Conservation (phyloP, 1,140 invertebrate genomes). For the Anthonomus grandis region DNA sequence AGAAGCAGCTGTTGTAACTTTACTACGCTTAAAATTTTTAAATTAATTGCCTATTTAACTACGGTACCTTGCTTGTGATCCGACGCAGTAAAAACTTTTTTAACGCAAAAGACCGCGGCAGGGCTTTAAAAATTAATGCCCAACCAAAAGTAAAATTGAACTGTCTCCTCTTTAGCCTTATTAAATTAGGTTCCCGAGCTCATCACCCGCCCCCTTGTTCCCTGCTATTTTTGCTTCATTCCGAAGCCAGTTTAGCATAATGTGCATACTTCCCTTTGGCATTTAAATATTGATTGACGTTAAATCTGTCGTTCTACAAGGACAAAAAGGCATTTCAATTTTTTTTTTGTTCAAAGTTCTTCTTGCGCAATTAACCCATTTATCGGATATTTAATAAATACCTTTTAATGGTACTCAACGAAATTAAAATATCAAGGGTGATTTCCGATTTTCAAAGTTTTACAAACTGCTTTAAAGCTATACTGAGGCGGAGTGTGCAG, state of each 20-base stretch:
- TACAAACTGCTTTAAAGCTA: no score
- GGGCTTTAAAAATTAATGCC: constrained; percentile 16
- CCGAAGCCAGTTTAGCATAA: constrained; percentile 21
- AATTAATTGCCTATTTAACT: constrained; percentile 23
- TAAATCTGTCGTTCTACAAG: constrained; percentile 16
- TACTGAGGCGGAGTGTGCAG: no score
- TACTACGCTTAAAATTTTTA: no score
- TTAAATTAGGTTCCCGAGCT: constrained; percentile 30
- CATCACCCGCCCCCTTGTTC: constrained; percentile 29
- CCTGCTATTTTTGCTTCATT: constrained; percentile 23
- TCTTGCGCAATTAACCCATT: no score
- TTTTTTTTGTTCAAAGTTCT: constrained; percentile 19
- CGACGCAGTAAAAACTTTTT: constrained; percentile 23
- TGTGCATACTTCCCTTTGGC: constrained; percentile 23
- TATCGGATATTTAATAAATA: no score
- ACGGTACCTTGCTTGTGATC: constrained; percentile 16
- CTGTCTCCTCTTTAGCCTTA: constrained; percentile 28
- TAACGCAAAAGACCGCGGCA: constrained; percentile 15
- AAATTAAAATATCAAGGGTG: no score
- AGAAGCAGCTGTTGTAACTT: no score
- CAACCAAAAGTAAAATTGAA: constrained; percentile 23
- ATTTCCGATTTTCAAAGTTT: no score
- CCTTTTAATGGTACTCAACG: no score
- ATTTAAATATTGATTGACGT: constrained; percentile 32
- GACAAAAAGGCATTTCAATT: constrained; percentile 19